Base-by-base conservation (phyloP, 2,797 vertebrate species). In the Linurgus olivaceus region DNA sequence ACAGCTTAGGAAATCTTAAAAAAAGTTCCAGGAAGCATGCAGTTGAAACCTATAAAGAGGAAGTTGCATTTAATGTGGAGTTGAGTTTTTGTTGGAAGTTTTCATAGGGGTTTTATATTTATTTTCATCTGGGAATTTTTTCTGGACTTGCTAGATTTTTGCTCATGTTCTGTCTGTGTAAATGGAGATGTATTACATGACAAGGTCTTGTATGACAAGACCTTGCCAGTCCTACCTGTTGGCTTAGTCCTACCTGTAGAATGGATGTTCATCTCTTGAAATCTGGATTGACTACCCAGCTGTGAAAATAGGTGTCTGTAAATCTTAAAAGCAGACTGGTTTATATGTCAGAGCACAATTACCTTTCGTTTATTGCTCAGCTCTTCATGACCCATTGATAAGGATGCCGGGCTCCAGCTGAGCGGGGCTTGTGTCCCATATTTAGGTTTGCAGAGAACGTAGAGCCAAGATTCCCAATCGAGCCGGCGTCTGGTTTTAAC, bases 401-500 rank as follows among this genome's bases (percentile, higher is more conserved):
- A 73, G 75, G 55, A 16, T 83, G 66, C 47, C 25, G 19, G 52
- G 44, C 61, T 89, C 73, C 38, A 84, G 65, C 88, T n/a, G 33
- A 91, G 77, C 50, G 13, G 61, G 57, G 55, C 79, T 94, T 37
- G 61, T 40, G 47, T 44, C 94, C 90, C 97, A 78, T 83, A 97
- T 96, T 98, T 97, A 93, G 97, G 86, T 96, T 94, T 76, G 72
- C 80, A 92, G 80, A 94, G 95, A 97, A 96, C 91, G 3, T 71
- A 29, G 88, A 98, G 98, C 97, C 97, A 97, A 88, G 92, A 97
- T 97, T 98, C 98, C 97, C 95, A 31, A 68, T 92, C 25, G 85
- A 80, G 94, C 96, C 91, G 54, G 57, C n/a, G 45, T 71, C 94
- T 97, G 96, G 87, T 98, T 98, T 98, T 98, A 98, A 96, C 98